A percentile compares a stretch with the other conserved stretches of the same genome.
Conservation (phyloP, 2,113 vertebrate species). For the Channa maculata region DNA sequence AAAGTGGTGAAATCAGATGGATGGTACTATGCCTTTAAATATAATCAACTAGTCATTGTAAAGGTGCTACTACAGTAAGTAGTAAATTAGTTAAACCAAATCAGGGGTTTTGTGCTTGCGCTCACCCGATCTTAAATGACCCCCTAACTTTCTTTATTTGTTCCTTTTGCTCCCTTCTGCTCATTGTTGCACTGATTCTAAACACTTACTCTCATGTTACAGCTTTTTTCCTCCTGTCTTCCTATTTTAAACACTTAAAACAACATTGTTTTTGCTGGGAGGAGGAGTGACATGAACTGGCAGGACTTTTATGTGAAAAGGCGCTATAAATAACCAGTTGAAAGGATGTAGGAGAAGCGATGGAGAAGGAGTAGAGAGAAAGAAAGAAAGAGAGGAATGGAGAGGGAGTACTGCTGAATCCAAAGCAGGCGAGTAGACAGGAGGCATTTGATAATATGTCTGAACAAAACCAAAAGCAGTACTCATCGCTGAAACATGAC, state of each 20-base stretch:
- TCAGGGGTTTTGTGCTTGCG: constrained; percentile 7
- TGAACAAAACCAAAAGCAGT: constrained; percentile 14
- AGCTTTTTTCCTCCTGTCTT: constrained; percentile 23
- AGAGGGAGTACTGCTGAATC: constrained; percentile 30
- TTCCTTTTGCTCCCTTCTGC: constrained; percentile 40
- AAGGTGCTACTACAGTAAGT: neutral
- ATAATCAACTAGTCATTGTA: neutral
- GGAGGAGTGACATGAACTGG: constrained; percentile 28
- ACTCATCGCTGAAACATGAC: constrained; percentile 6
- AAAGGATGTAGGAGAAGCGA: constrained; percentile 28
- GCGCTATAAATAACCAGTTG: constrained; percentile 68
- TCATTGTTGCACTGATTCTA: constrained; percentile 49
- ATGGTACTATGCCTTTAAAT: neutral
- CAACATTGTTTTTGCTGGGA: constrained; percentile 44
- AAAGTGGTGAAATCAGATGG: neutral
- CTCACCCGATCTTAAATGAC: neutral
- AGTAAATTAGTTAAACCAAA: constrained; percentile 1
- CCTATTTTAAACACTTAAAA: constrained; percentile 49
- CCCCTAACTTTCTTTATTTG: constrained; percentile 19
- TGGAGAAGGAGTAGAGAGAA: constrained; percentile 11
- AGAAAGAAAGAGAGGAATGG: constrained; percentile 14
- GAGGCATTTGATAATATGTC: constrained; percentile 16
- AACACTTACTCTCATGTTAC: constrained; percentile 52
- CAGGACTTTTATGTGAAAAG: constrained; percentile 64
- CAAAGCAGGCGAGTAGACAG: constrained; percentile 19